Evolutionary conservation across 2,888 invertebrate species (phyloP).

Genomic region (Trichopria drosophilae): DNA sequence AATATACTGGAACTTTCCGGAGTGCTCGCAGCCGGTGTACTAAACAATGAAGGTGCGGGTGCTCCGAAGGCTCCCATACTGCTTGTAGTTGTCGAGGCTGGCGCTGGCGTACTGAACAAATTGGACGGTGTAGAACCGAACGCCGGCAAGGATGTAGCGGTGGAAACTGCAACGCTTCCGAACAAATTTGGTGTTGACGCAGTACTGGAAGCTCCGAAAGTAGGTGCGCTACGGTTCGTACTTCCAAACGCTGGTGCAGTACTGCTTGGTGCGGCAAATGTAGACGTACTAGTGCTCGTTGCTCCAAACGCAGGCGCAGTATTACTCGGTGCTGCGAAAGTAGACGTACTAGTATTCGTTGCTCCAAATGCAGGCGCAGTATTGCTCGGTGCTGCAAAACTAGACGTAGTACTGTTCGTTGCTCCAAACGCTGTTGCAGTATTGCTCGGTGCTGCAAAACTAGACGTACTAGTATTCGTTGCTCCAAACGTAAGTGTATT

Average conservation of each 20-base stretch:
- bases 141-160: not conserved
- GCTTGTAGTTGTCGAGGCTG: not conserved
- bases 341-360: conserved; percentile 6
- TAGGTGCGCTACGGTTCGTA: not conserved
- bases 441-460: conserved; percentile 30
- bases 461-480: conserved; percentile 6
- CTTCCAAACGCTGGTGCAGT: conserved; percentile 23
- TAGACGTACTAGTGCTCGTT: conserved; percentile 12
- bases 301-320: conserved; percentile 32
- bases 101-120: not conserved
- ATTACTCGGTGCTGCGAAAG: conserved; percentile 30
- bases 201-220: conserved; percentile 22
- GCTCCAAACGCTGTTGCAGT: conserved; percentile 32
- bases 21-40: conserved; percentile 1
- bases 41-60: not conserved
- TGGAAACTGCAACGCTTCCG: not conserved
- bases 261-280: conserved; percentile 26
- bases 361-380: conserved; percentile 32
- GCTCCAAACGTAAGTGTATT: conserved; percentile 32
- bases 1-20: conserved; percentile 19
- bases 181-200: not conserved
- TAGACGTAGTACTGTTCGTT: conserved; percentile 6
- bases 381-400: conserved; percentile 30
- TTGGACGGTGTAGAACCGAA: not conserved
- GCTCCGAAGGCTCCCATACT: not conserved